These are phyloP conservation scores for Therioaphis trifolii DNA, from an alignment of 2,888 invertebrate genomes.

Conservation along the genomic window DNA sequence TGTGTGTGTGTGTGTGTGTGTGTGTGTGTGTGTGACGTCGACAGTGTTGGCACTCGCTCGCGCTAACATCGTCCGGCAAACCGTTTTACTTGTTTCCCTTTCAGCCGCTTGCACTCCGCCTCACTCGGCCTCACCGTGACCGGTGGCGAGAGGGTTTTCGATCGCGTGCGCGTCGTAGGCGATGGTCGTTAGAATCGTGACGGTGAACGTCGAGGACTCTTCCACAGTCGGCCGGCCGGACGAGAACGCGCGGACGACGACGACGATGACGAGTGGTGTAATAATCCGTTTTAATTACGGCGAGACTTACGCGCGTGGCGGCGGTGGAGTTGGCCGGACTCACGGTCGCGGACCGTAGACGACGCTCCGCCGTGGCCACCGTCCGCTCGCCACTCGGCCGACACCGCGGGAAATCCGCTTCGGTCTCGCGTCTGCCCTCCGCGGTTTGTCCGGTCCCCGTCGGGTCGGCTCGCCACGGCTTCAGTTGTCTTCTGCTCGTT, in stretches of 20 bases:
- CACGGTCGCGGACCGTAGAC: not conserved
- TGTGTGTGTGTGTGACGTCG: too few species aligned
- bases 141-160: not conserved
- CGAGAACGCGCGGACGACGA: too few species aligned
- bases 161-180: not conserved
- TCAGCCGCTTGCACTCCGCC: too few species aligned
- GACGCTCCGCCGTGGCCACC: not conserved
- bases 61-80: too few species aligned
- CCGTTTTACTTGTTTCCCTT: too few species aligned
- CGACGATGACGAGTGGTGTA: constrained; percentile 13
- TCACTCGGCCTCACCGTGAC: not conserved
- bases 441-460: not conserved
- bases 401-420: not conserved
- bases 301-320: not conserved
- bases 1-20: too few species aligned
- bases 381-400: not conserved
- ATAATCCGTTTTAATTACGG: constrained; percentile 44
- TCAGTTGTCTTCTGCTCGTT: not conserved
- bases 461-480: not conserved
- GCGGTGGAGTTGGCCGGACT: too few species aligned
- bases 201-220: too few species aligned
- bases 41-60: too few species aligned
- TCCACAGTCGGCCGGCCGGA: too few species aligned
- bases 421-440: too few species aligned
- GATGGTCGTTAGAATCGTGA: too few species aligned